Conservation (phyloP, 1,140 invertebrate genomes). For the Temnothorax nylanderi region DNA sequence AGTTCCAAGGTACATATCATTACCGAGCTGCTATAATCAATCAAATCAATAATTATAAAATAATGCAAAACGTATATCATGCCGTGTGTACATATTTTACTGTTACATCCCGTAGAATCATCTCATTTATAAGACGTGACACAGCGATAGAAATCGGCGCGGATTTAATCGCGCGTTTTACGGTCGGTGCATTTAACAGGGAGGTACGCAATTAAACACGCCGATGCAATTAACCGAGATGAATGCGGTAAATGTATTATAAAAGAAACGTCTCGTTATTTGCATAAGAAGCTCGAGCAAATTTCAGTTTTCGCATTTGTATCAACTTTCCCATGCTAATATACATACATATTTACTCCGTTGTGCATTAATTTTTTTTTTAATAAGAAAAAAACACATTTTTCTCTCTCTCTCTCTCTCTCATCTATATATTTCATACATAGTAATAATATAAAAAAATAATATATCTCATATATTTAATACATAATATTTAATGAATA, state of each 20-base stretch:
- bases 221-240: conserved; percentile 46
- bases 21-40: too few species aligned
- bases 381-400: not conserved
- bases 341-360: not conserved
- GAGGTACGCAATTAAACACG: conserved; percentile 29
- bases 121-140: conserved; percentile 49
- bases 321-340: not conserved
- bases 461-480: not conserved
- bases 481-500: not conserved
- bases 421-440: not conserved
- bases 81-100: not conserved
- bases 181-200: conserved; percentile 12
- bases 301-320: not conserved
- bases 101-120: not conserved
- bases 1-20: too few species aligned
- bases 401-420: not conserved
- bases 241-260: not conserved
- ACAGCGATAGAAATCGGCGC: not conserved
- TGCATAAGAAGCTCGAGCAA: not conserved
- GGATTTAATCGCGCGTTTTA: conserved; percentile 59
- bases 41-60: not conserved
- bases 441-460: not conserved
- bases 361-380: not conserved
- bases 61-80: not conserved
- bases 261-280: conserved; percentile 7